These are phyloP conservation scores for Steinernema feltiae DNA, from an alignment of 1,140 invertebrate genomes.

Conservation along the genomic window DNA sequence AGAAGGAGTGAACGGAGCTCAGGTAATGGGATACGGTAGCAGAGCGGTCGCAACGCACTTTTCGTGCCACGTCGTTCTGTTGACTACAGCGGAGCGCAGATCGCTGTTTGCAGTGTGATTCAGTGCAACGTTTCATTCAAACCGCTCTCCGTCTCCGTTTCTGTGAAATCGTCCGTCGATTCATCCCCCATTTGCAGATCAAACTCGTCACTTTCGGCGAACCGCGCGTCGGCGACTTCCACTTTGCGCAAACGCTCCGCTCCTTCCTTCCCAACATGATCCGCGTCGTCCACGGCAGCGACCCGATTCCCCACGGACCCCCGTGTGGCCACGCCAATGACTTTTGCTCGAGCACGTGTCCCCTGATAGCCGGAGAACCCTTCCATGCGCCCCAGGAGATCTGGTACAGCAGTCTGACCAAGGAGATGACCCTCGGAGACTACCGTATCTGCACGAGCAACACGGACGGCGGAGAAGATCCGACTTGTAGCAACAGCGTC, in stretches of 20 bases:
- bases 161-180: not conserved
- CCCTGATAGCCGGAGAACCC: not conserved
- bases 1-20: not conserved
- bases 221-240: conserved; percentile 4
- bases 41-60: too few species aligned
- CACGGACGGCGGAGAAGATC: not conserved
- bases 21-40: not conserved
- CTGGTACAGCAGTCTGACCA: not conserved
- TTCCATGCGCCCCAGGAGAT: conserved; percentile 6
- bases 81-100: not conserved
- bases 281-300: conserved; percentile 11
- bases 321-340: not conserved
- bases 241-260: not conserved
- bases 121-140: too few species aligned
- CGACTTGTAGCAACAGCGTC: conserved; percentile 11
- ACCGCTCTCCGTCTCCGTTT: too few species aligned
- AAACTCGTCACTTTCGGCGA: conserved; percentile 15
- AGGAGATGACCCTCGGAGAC: not conserved
- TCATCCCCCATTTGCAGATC: not conserved
- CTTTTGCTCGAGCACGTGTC: not conserved
- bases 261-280: conserved; percentile 7
- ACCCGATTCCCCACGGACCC: conserved; percentile 3
- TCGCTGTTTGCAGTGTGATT: not conserved
- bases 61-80: too few species aligned
- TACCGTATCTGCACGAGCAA: not conserved